These are phyloP conservation scores for Sesamia nonagrioides DNA, from an alignment of 1,140 invertebrate species.

Conservation along the genomic window DNA sequence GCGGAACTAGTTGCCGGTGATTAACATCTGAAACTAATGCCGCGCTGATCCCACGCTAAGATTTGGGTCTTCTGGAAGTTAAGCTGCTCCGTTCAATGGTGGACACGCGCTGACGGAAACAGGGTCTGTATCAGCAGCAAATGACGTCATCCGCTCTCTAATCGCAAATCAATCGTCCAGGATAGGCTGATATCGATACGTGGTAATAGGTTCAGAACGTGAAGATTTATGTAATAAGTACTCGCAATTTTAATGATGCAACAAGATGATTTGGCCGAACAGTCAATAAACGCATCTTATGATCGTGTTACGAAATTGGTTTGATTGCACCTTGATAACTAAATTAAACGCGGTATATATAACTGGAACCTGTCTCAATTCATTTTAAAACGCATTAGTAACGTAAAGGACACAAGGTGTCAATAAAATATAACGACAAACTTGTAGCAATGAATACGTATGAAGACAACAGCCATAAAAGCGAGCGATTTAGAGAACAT, in stretches of 20 bases:
- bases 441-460: not conserved
- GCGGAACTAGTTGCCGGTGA: conserved; percentile 25
- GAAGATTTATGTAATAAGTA: not conserved
- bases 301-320: conserved; percentile 25
- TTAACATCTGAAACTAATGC: conserved; percentile 19
- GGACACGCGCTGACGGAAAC: not conserved
- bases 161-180: not conserved
- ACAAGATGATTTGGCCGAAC: not conserved
- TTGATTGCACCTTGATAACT: conserved; percentile 29
- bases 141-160: conserved; percentile 26
- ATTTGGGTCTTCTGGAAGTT: conserved; percentile 45
- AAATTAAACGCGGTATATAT: conserved; percentile 21
- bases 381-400: not conserved
- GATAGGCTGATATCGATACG: not conserved
- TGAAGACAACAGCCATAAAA: conserved; percentile 13
- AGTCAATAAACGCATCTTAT: conserved; percentile 4
- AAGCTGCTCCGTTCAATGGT: not conserved
- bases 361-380: conserved; percentile 17
- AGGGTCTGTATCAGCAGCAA: not conserved
- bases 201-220: not conserved
- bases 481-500: not conserved
- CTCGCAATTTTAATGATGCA: not conserved
- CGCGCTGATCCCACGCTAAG: conserved; percentile 30
- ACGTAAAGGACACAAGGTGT: not conserved
- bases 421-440: conserved; percentile 13